phyloP scores from a whole-genome alignment of 1,140 invertebrate genomes.

The Homarus americanus region DNA sequence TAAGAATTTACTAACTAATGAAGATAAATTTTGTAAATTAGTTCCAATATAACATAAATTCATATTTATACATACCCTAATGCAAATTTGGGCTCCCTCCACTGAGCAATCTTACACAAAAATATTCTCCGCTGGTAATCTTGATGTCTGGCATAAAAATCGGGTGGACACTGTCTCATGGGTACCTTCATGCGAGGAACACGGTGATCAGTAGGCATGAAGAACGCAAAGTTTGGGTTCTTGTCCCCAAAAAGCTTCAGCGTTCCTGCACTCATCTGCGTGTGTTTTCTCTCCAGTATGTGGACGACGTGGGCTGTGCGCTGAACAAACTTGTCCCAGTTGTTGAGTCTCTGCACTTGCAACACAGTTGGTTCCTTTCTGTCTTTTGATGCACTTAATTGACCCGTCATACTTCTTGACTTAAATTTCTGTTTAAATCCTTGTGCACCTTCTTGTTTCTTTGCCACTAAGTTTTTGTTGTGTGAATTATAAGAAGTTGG shows the following conservation, averaged over 20 bases:
- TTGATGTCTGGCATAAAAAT: constrained; percentile 81
- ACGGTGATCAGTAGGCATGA: constrained; percentile 86
- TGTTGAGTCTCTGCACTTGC: constrained; percentile 73
- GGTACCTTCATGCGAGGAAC: constrained; percentile 86
- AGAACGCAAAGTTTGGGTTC: constrained; percentile 81
- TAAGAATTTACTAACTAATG: no score
- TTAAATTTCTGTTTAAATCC: no score
- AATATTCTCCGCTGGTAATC: constrained; percentile 83
- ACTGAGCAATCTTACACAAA: constrained; percentile 84
- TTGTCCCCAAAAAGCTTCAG: constrained; percentile 83
- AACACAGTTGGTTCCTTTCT: constrained; percentile 24
- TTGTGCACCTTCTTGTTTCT: not conserved
- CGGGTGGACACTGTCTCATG: constrained; percentile 81
- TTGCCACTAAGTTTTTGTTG: no score
- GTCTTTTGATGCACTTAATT: no score
- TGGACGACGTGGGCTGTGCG: constrained; percentile 80
- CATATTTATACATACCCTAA: constrained; percentile 80
- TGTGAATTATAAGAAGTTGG: no score
- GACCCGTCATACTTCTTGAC: no score
- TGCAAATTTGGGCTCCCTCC: constrained; percentile 83
- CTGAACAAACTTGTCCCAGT: constrained; percentile 76
- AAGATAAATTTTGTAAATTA: no score
- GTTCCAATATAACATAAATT: no score
- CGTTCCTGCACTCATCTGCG: constrained; percentile 83
- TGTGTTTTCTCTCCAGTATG: constrained; percentile 81